phyloP scores from a whole-genome alignment of 1,140 invertebrate genomes.

The Whitmania pigra region DNA sequence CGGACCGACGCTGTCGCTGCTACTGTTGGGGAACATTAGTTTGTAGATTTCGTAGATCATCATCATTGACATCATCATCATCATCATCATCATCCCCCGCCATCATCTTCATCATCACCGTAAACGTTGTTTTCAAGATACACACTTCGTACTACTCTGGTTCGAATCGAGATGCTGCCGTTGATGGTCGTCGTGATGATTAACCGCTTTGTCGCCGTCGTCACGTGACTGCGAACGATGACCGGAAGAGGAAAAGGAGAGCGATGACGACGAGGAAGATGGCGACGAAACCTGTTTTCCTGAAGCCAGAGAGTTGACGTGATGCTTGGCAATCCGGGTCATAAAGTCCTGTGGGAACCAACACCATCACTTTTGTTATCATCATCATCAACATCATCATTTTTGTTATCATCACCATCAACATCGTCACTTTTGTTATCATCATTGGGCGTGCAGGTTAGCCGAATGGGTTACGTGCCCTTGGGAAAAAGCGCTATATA shows the following conservation, averaged over 20 bases:
- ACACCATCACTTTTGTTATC: neutral
- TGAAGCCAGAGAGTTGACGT: constrained; percentile 2
- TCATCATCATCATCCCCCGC: too few relatives aligned
- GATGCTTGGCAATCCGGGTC: neutral
- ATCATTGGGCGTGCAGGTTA: too few relatives aligned
- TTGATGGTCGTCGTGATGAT: neutral
- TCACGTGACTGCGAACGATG: neutral
- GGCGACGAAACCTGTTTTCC: neutral
- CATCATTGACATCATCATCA: too few relatives aligned
- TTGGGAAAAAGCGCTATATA: too few relatives aligned
- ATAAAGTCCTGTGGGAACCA: neutral
- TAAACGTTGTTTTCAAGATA: too few relatives aligned
- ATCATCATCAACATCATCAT: neutral
- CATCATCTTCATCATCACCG: too few relatives aligned
- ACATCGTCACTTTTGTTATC: too few relatives aligned
- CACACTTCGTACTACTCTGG: neutral
- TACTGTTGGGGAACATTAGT: too few relatives aligned
- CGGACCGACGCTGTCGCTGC: too few relatives aligned
- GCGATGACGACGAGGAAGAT: neutral
- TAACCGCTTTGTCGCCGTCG: neutral
- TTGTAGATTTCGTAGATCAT: too few relatives aligned
- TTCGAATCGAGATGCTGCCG: neutral
- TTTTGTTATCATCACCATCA: neutral
- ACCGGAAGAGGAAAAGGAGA: neutral
- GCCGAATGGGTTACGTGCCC: too few relatives aligned